These are phyloP conservation scores for Diadophis punctatus DNA, from an alignment of 2,113 vertebrate genomes.

Conservation along the genomic window DNA sequence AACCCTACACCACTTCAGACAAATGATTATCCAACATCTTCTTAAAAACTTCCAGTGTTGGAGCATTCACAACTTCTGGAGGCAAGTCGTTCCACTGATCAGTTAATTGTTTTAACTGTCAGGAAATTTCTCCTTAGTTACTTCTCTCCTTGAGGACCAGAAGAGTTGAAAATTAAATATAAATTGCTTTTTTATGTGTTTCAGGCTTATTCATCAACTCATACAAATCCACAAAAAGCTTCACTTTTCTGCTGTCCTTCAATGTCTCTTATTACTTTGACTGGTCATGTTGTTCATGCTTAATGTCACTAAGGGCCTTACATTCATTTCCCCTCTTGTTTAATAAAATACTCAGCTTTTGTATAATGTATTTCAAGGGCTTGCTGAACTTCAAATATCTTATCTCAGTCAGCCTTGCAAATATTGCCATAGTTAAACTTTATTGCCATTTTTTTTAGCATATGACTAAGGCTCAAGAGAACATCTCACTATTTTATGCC, in stretches of 20 bases:
- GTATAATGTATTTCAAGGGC: not conserved
- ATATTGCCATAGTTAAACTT: not conserved
- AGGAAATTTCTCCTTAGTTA: too few species aligned
- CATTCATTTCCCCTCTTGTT: not conserved
- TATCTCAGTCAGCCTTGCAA: not conserved
- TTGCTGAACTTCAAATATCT: not conserved
- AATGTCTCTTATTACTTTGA: conserved; percentile 1
- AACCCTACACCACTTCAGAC: too few species aligned
- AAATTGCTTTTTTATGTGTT: not conserved
- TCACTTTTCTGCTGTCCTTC: not conserved
- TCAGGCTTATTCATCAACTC: not conserved
- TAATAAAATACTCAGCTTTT: conserved; percentile 1
- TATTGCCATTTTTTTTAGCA: not conserved
- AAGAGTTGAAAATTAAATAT: not conserved
- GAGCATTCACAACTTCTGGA: too few species aligned
- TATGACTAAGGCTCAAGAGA: not conserved
- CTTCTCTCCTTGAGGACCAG: not conserved
- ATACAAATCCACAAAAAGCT: not conserved
- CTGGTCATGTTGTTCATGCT: not conserved
- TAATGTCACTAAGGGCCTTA: not conserved
- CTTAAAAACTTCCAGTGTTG: too few species aligned
- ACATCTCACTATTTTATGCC: not conserved
- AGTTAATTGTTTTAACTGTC: too few species aligned
- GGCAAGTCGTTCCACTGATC: too few species aligned
- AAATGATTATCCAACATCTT: too few species aligned